Conservation (phyloP, 1,140 invertebrate species). For the Microplitis mediator region DNA sequence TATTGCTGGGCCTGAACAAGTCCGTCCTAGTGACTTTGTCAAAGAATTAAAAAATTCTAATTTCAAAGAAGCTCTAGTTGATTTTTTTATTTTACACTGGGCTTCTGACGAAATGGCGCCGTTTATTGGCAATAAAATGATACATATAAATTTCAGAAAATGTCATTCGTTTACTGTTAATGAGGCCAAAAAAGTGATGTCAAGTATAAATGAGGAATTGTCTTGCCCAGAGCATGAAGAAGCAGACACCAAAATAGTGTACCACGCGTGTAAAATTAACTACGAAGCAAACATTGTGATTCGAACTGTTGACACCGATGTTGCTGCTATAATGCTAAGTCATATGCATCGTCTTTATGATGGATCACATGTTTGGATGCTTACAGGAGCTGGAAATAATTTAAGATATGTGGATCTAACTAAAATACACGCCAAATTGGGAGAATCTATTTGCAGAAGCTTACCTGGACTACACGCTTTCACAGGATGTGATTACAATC, state of each 20-base stretch:
- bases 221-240: conserved; percentile 41
- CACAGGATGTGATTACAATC: conserved; percentile 56
- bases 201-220: too few relatives aligned
- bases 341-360: conserved; percentile 42
- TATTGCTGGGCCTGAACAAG: conserved; percentile 26
- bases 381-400: conserved; percentile 36
- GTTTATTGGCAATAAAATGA: too few relatives aligned
- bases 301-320: conserved; percentile 42
- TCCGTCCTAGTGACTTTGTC: neutral
- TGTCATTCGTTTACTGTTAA: too few relatives aligned
- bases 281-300: conserved; percentile 34
- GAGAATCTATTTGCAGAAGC: conserved; percentile 34
- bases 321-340: conserved; percentile 41
- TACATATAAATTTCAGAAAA: conserved; percentile 43
- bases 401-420: conserved; percentile 36
- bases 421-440: conserved; percentile 40
- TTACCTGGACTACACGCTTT: conserved; percentile 52
- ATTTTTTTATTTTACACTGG: too few relatives aligned
- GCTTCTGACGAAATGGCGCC: too few relatives aligned
- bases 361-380: conserved; percentile 35
- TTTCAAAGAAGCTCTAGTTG: too few relatives aligned
- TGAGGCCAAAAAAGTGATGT: too few relatives aligned
- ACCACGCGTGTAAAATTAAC: conserved; percentile 36
- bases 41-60: too few relatives aligned
- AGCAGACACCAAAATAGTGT: conserved; percentile 30